These are phyloP conservation scores for Diphyllodes magnificus DNA, from an alignment of 2,113 vertebrate species.

Conservation along the genomic window DNA sequence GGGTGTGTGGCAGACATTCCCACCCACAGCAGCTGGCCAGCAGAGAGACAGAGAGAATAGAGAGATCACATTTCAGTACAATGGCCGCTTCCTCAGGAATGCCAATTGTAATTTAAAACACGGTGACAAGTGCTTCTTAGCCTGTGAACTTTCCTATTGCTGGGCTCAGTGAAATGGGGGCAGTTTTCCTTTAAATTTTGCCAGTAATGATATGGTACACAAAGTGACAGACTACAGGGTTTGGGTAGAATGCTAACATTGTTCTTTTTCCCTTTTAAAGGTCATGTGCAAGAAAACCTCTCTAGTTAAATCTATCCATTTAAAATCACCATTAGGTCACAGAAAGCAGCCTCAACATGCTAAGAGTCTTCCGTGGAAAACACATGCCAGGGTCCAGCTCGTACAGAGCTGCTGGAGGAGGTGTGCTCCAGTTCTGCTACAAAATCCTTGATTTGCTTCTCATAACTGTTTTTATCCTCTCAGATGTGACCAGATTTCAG, in stretches of 20 bases:
- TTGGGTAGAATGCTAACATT: slow-evolving; percentile 69
- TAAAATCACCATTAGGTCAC: slow-evolving; percentile 66
- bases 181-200: slow-evolving; percentile 60
- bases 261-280: slow-evolving; percentile 66
- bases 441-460: slow-evolving; percentile 59
- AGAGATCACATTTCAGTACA: slow-evolving; percentile 52
- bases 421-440: slow-evolving; percentile 46
- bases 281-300: slow-evolving; percentile 64
- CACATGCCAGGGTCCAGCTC: slow-evolving; percentile 29
- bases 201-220: slow-evolving; percentile 44
- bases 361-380: slow-evolving; percentile 49
- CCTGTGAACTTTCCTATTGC: slow-evolving; percentile 50
- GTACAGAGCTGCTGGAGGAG: slow-evolving; percentile 14
- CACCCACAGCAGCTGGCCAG: background rate
- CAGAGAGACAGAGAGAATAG: background rate
- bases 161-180: slow-evolving; percentile 28
- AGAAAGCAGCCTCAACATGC: slow-evolving; percentile 50
- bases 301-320: slow-evolving; percentile 54
- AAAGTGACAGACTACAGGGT: slow-evolving; percentile 63
- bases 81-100: background rate
- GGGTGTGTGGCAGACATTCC: background rate
- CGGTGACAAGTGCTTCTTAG: slow-evolving; percentile 54
- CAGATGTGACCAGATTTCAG: slow-evolving; percentile 34
- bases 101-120: slow-evolving; percentile 56
- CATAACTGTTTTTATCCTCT: slow-evolving; percentile 64